These are phyloP conservation scores for Trachymyrmex cornetzi DNA, from an alignment of 1,140 invertebrate genomes.

Conservation along the genomic window DNA sequence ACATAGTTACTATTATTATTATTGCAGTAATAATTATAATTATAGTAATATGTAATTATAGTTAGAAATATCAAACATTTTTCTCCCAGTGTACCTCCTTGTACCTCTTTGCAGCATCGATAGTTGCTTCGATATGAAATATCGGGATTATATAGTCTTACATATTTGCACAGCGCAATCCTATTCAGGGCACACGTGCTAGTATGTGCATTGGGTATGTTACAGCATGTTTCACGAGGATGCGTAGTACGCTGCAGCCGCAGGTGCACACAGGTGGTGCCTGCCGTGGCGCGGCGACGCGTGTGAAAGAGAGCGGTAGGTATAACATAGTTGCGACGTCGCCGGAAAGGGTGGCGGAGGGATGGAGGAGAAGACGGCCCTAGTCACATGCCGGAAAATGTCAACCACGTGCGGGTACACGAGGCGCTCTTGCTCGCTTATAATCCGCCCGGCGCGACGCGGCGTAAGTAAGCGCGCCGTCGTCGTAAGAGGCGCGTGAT, in stretches of 20 bases:
- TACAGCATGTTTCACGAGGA: constrained; percentile 9
- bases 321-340: background rate
- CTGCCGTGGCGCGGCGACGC: constrained; percentile 12
- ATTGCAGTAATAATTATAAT: too few relatives aligned
- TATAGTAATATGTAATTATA: too few relatives aligned
- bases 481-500: constrained; percentile 45
- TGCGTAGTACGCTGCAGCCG: constrained; percentile 39
- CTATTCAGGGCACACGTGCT: constrained; percentile 8
- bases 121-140: background rate
- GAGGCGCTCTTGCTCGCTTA: constrained; percentile 61
- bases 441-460: constrained; percentile 55
- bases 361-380: background rate
- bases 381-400: constrained; percentile 77
- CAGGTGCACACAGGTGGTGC: constrained; percentile 61
- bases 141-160: background rate
- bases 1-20: too few relatives aligned
- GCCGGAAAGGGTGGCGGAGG: background rate
- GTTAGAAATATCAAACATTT: too few relatives aligned
- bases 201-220: background rate
- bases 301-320: constrained; percentile 51
- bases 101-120: background rate
- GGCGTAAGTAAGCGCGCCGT: constrained; percentile 54
- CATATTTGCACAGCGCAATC: background rate
- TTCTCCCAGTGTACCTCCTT: too few relatives aligned
- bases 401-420: constrained; percentile 76